phyloP scores from a whole-genome alignment of 1,140 invertebrate genomes.

The Diabrotica virgifera region DNA sequence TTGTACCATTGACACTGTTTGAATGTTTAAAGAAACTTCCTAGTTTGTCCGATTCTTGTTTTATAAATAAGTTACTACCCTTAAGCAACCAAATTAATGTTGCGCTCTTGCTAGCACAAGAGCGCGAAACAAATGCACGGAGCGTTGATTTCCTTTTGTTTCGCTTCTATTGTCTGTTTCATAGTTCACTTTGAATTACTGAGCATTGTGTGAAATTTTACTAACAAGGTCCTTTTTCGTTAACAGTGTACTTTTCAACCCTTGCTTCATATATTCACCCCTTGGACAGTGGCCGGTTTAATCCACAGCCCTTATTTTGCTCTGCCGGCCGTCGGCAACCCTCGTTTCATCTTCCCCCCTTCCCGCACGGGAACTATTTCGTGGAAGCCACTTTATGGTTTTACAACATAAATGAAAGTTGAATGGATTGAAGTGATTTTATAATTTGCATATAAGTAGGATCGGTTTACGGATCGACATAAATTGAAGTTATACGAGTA shows the following conservation, averaged over 20 bases:
- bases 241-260: conserved; percentile 38
- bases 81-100: too few species aligned
- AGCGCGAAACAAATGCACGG: conserved; percentile 6
- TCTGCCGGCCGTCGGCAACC: conserved; percentile 1
- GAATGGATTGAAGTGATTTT: conserved; percentile 9
- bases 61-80: too few species aligned
- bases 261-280: conserved; percentile 43
- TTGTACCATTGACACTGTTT: too few species aligned
- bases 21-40: too few species aligned
- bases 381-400: conserved; percentile 14
- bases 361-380: conserved; percentile 8
- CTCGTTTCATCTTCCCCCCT: too few species aligned
- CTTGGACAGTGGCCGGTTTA: conserved; percentile 41
- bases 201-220: conserved; percentile 29
- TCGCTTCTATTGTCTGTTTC: conserved; percentile 28
- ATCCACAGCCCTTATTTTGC: conserved; percentile 26
- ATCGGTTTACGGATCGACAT: too few species aligned
- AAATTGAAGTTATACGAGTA: too few species aligned
- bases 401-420: conserved; percentile 14
- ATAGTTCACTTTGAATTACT: conserved; percentile 35
- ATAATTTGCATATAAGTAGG: conserved; percentile 4
- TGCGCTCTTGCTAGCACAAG: too few species aligned
- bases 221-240: conserved; percentile 35
- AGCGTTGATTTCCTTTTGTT: conserved; percentile 26
- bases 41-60: too few species aligned